These are phyloP conservation scores for Arothron firmamentum DNA, from an alignment of 2,113 vertebrate genomes.

Conservation along the genomic window DNA sequence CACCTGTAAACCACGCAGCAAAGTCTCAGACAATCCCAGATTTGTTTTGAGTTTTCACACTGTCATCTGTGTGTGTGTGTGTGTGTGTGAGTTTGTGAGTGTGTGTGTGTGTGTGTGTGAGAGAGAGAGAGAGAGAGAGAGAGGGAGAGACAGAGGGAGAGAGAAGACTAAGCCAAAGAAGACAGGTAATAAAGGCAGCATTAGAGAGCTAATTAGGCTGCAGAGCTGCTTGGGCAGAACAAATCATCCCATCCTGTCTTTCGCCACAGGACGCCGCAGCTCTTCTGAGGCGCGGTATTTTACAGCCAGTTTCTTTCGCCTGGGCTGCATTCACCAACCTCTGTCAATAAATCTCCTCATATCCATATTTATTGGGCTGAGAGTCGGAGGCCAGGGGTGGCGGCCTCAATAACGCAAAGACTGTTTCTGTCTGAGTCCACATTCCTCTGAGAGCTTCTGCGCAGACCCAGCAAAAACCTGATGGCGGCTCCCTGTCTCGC, in stretches of 20 bases:
- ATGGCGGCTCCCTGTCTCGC: conserved; percentile 27
- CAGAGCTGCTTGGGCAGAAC: conserved; percentile 58
- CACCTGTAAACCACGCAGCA: conserved; percentile 29
- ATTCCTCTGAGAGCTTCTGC: conserved; percentile 55
- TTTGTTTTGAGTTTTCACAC: conserved; percentile 12
- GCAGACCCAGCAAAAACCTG: conserved; percentile 45
- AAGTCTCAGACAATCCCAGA: conserved; percentile 8
- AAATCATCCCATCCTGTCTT: conserved; percentile 68
- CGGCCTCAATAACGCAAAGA: conserved; percentile 59
- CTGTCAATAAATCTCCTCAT: conserved; percentile 72
- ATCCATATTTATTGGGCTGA: conserved; percentile 75
- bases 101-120: conserved; percentile 18
- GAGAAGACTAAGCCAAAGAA: conserved; percentile 44
- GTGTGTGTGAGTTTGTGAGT: conserved; percentile 10
- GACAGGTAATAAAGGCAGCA: conserved; percentile 70
- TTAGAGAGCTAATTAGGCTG: conserved; percentile 76
- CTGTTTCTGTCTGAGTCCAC: conserved; percentile 50
- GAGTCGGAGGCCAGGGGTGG: conserved; percentile 55
- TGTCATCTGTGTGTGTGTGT: background rate
- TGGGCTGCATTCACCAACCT: conserved; percentile 67
- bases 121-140: too few relatives aligned
- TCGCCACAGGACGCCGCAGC: conserved; percentile 49
- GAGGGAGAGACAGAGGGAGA: too few relatives aligned
- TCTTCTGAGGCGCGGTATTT: conserved; percentile 62
- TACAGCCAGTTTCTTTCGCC: conserved; percentile 66